Percentiles rank a stretch among this genome's conserved stretches.
phyloP scores from a whole-genome alignment of 2,113 vertebrate genomes.

The Oncorhynchus gorbuscha region DNA sequence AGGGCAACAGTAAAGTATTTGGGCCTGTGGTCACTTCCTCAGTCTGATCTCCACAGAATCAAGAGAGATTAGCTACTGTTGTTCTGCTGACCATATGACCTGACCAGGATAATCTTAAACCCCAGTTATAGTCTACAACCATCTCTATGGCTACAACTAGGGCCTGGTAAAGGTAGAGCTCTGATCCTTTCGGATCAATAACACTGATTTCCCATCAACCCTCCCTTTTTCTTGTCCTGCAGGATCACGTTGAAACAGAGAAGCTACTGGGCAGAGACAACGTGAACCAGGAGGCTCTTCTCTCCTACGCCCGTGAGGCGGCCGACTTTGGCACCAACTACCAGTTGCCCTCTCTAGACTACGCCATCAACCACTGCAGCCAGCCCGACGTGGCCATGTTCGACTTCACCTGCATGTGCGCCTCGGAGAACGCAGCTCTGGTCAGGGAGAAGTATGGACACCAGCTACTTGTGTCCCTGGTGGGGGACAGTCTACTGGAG shows the following conservation, averaged over 20 bases:
- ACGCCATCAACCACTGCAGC: constrained; percentile 90
- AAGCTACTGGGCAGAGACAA: constrained; percentile 84
- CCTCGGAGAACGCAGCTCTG: constrained; percentile 90
- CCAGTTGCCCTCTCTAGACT: constrained; percentile 94
- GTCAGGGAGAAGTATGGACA: constrained; percentile 86
- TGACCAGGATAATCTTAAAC: too few relatives aligned
- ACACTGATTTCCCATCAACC: too few relatives aligned
- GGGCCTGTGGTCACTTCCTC: too few relatives aligned
- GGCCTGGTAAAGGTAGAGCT: too few relatives aligned
- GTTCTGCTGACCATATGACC: too few relatives aligned
- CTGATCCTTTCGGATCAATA: too few relatives aligned
- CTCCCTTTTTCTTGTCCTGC: constrained; percentile 1
- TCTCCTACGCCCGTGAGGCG: constrained; percentile 91
- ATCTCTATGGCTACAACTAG: too few relatives aligned
- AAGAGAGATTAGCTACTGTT: too few relatives aligned
- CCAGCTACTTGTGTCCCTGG: constrained; percentile 86
- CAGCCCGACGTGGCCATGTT: constrained; percentile 97
- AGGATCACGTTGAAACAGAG: constrained; percentile 92
- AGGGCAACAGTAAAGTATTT: too few relatives aligned
- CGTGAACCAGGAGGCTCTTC: constrained; percentile 87
- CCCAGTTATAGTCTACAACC: too few relatives aligned
- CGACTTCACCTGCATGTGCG: constrained; percentile 97
- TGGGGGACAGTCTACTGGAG: constrained; percentile 96
- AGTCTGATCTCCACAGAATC: too few relatives aligned
- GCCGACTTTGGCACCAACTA: constrained; percentile 97